Percentiles rank a stretch among this genome's conserved stretches.
These are phyloP conservation scores for Oligia strigilis DNA, from an alignment of 2,888 invertebrate genomes.

Conservation along the genomic window DNA sequence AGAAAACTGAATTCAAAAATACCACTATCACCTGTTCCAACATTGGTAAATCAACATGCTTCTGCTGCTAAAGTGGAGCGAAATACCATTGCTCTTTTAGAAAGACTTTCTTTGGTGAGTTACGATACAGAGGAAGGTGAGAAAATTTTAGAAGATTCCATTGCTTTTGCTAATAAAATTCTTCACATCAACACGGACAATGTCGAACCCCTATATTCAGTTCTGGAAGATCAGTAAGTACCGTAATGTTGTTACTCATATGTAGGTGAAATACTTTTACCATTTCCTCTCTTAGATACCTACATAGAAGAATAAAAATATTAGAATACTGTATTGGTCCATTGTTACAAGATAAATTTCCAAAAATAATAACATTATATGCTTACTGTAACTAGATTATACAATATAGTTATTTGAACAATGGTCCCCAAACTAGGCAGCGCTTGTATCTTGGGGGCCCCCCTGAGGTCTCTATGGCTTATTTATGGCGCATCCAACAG, in stretches of 20 bases:
- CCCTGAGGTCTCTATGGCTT: no score
- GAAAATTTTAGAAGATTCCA: slow-evolving; percentile 94
- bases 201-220: slow-evolving; percentile 95
- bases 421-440: neutral
- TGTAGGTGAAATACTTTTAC: neutral
- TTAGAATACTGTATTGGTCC: no score
- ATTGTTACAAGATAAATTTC: no score
- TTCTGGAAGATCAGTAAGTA: slow-evolving; percentile 94
- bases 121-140: slow-evolving; percentile 93
- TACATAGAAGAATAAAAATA: no score
- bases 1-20: slow-evolving; percentile 77
- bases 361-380: neutral
- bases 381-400: neutral
- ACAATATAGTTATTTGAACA: neutral
- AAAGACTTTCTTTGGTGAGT: slow-evolving; percentile 96
- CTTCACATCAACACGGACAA: slow-evolving; percentile 92
- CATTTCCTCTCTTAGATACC: neutral
- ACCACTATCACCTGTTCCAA: slow-evolving; percentile 74
- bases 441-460: neutral
- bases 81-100: slow-evolving; percentile 93
- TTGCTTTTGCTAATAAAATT: slow-evolving; percentile 95
- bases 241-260: neutral
- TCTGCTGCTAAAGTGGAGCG: slow-evolving; percentile 76
- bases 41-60: slow-evolving; percentile 73
- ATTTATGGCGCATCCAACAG: neutral